Base-by-base conservation (phyloP, 35 echinoderm and acorn worm genomes). In the Diadema setosum region DNA sequence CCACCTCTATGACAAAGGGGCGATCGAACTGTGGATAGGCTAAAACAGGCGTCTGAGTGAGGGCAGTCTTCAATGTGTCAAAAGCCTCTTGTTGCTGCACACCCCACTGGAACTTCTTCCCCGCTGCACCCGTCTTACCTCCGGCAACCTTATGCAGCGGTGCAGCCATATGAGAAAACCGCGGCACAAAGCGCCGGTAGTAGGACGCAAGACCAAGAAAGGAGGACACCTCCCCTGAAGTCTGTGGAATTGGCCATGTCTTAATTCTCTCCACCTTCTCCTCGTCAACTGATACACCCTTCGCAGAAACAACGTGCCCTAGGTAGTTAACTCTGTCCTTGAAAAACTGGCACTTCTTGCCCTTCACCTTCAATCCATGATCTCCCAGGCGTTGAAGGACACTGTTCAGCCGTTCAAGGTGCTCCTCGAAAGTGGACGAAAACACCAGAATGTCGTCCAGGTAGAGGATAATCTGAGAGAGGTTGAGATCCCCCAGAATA, bases 381-480 rank as follows among this genome's bases (percentile, higher is more conserved):
- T 29, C 34, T n/a, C 36, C 45, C 27, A 94, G 83, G n/a, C 88
- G 65, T 2, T 23, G 25, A 23, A 91, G 45, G 4, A 95, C 89
- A 32, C 65, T 63, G 29, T 84, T 65, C 14, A 91, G 29, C 12
- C 93, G 27, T 3, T 83, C 64, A 14, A 95, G 16, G 50, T 74
- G 69, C 44, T 95, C 88, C 37, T 95, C 88, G 45, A 91, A 91
- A 0, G 50, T 87, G 5, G 5, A 33, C 3, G 65, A 75, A 81
- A 94, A 94, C 12, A 94, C 67, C 0, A 94, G 42, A 20, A 90
- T 90, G 45, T 94, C 89, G 39, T 88, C 84, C 16, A 91, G 61
- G 33, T 88, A 91, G 2, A 90, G 42, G 24, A 91, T 21, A 11
- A 91, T 44, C 45, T 36, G 65, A 26, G 45, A 44, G 44, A 91